Percentiles rank a stretch among this genome's conserved stretches.
Conservation (phyloP, 2,113 vertebrate genomes). For the Zapus hudsonius region DNA sequence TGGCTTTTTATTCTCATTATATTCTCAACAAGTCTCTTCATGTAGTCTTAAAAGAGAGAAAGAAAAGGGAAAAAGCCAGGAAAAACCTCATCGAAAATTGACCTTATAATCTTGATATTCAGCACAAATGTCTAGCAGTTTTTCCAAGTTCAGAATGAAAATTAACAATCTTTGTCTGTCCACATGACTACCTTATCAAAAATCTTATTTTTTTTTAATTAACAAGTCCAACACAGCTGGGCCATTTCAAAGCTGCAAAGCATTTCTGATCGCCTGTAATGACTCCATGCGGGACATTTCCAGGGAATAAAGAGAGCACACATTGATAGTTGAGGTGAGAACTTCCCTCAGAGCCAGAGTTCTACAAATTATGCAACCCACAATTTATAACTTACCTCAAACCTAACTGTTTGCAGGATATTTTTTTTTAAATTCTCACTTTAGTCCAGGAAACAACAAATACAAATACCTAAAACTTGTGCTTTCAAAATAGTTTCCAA, state of each 20-base stretch:
- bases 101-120: slow-evolving; percentile 2
- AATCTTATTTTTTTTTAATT: slow-evolving; percentile 59
- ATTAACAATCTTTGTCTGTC: slow-evolving; percentile 24
- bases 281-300: not conserved
- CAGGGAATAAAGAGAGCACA: not conserved
- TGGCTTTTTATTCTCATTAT: too few species aligned
- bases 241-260: not conserved
- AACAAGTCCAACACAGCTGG: slow-evolving; percentile 36
- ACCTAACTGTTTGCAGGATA: not conserved
- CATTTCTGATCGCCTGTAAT: slow-evolving; percentile 24
- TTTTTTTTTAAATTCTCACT: slow-evolving; percentile 36
- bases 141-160: slow-evolving; percentile 4
- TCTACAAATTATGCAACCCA: not conserved
- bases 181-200: slow-evolving; percentile 36
- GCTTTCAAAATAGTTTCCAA: slow-evolving; percentile 46
- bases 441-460: slow-evolving; percentile 10
- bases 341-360: not conserved
- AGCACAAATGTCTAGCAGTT: not conserved
- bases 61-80: not conserved
- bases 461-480: slow-evolving; percentile 26
- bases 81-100: not conserved
- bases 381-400: not conserved
- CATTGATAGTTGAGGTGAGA: not conserved
- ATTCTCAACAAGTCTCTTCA: too few species aligned
- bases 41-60: not conserved